Evolutionary conservation across 2,797 vertebrate species (phyloP), one percentile per base, ranked within the genome.

Genomic region (Microcaecilia unicolor): DNA sequence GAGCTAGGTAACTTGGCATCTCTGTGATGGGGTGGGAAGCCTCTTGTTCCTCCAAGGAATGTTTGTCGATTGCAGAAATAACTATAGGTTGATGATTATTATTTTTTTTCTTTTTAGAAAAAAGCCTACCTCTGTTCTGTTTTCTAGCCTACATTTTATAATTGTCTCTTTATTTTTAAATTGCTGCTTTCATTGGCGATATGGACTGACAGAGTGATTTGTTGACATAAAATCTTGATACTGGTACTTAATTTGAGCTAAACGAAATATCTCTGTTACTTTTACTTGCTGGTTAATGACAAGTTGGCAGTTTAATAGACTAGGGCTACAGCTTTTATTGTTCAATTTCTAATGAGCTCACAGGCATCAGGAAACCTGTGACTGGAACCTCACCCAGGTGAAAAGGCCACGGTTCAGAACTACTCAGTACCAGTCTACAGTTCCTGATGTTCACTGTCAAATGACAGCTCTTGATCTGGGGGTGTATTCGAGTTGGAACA

Each of bases 281-380:
- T 23, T 45, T 27, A 31, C 18, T n/a, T 28, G 38, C 34, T 31
- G 12, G 45, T 9, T 25, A 16, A 10, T 22, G 9, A 15, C 37
- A 48, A 21, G n/a, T 14, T 40, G 18, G 23, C 31, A 15, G 22
- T 47, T 51, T 31, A 42, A 31, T 18, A 36, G 39, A 58, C 58
- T 8, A 15, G 23, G 3, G 29, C 36, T 53, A 39, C 57, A 23
- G 10, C 15, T 31, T n/a, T 14, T 2, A 9, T 33, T 51, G 44
- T 50, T 59, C 33, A 51, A 25, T 39, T 35, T 33, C 15, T 62
- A 18, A 49, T 17, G 57, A 65, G 49, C 51, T 57, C 25, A 10
- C 51, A 51, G 36, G 18, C 28, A 2, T 16, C 10, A 4, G 40
- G 28, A 46, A 24, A 19, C 42, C 25, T 38, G n/a, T 6, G 48